Evolutionary conservation across 2,797 vertebrate species (phyloP), one percentile per base, ranked within the genome.

Genomic region (Cossypha polioptera): DNA sequence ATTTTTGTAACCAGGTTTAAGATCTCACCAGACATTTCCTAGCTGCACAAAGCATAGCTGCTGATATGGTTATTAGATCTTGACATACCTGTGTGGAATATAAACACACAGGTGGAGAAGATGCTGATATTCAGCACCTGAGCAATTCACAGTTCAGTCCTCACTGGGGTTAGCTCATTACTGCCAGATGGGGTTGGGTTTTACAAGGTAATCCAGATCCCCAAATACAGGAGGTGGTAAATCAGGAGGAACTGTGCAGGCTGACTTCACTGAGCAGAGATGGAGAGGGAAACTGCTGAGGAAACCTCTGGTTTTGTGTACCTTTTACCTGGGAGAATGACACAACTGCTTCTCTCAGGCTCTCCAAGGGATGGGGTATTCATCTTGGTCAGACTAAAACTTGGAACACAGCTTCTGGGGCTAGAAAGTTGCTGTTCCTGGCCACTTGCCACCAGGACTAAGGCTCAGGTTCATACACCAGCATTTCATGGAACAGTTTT

Each of bases 151-250:
- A 16, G 6, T 14, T 38, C 2, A 16, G 10, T 10, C 59, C 59
- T 79, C 1, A 0, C 0, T 35, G 26, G 7, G 9, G 6, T 67
- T 62, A 51, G 22, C 35, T 77, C 72, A 55, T 8, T 9, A 7
- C 40, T 77, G 43, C 22, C 48, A 48, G 28, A 4, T 73, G 19
- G 22, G 5, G 17, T 14, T 82, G 48, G 13, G 14, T 28, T 45
- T 7, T n/a, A 26, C 28, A 51, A 55, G 20, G 15, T 54, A 38
- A 36, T 36, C 38, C n/a, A 58, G n/a, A 40, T 43, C 15, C 62
- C 5, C 16, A 47, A 25, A 62, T 3, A 21, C 0, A 3, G 29
- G 25, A 59, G 24, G 29, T 28, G 25, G 16, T 29, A 72, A 68
- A 57, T 22, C 26, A 45, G 45, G 25, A 80, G 18, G 20, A 86